These are phyloP conservation scores for Enchytraeus crypticus DNA, from an alignment of 2,888 invertebrate species.

Conservation along the genomic window DNA sequence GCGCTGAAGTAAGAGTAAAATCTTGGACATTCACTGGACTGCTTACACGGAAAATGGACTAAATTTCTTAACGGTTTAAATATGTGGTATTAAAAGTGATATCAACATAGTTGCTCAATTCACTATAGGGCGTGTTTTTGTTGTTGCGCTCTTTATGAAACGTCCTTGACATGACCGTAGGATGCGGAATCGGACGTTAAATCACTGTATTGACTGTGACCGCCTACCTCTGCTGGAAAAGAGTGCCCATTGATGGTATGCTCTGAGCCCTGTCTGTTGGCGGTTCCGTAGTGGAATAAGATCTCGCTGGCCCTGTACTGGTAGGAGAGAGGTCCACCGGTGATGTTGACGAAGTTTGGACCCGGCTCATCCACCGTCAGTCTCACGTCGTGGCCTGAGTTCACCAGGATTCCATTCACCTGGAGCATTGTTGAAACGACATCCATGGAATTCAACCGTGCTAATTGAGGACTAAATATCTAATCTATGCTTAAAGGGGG, in stretches of 20 bases:
- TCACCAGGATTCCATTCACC: conserved; percentile 81
- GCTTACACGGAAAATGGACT: too few relatives aligned
- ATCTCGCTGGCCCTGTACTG: conserved; percentile 90
- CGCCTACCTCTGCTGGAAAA: conserved; percentile 89
- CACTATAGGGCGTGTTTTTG: too few relatives aligned
- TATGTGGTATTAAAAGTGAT: too few relatives aligned
- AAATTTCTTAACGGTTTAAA: too few relatives aligned
- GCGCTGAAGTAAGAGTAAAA: too few relatives aligned
- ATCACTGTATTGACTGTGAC: background rate
- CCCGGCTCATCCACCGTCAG: conserved; percentile 65
- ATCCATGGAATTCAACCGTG: too few relatives aligned
- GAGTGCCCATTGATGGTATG: conserved; percentile 90
- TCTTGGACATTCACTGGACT: too few relatives aligned
- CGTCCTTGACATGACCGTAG: background rate
- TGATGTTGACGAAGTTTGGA: conserved; percentile 76
- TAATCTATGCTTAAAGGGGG: too few relatives aligned
- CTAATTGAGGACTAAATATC: too few relatives aligned
- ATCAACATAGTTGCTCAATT: too few relatives aligned
- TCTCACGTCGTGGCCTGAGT: conserved; percentile 89
- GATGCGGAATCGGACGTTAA: background rate
- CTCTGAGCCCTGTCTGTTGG: conserved; percentile 90
- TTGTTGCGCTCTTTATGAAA: background rate
- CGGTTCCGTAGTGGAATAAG: conserved; percentile 58
- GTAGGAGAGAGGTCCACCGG: conserved; percentile 90
- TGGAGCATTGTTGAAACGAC: conserved; percentile 51